Conservation (phyloP, 2,113 vertebrate species). For the Cisticola juncidis region DNA sequence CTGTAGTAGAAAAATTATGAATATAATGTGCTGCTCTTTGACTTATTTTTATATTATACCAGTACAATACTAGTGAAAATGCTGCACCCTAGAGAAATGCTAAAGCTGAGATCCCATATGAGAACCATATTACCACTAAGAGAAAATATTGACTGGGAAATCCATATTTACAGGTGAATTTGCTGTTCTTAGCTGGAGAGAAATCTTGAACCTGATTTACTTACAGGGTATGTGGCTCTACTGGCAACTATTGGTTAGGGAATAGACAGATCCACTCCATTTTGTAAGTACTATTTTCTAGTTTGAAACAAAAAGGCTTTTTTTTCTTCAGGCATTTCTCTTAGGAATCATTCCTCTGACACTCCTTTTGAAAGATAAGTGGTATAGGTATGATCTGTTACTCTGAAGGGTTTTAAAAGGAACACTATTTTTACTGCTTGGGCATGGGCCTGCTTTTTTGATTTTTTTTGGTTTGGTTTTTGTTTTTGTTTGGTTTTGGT, state of each 20-base stretch:
- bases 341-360: background rate
- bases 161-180: background rate
- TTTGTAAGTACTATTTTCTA: background rate
- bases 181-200: background rate
- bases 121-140: background rate
- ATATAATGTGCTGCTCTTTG: background rate
- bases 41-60: background rate
- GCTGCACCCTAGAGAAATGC: background rate
- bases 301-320: background rate
- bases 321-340: background rate
- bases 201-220: background rate
- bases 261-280: background rate
- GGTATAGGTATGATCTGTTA: background rate
- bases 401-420: background rate
- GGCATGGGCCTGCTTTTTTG: background rate
- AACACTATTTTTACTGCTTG: background rate
- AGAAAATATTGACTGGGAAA: background rate
- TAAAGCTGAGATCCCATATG: background rate
- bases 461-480: too few species aligned
- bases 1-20: background rate
- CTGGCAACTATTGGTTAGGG: background rate
- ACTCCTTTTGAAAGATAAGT: background rate
- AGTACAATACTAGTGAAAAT: background rate
- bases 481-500: too few species aligned
- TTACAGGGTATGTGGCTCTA: background rate